Percentiles rank a stretch among this genome's conserved stretches.
These are phyloP conservation scores for Sterna hirundo DNA, from an alignment of 2,113 vertebrate species.

Conservation along the genomic window DNA sequence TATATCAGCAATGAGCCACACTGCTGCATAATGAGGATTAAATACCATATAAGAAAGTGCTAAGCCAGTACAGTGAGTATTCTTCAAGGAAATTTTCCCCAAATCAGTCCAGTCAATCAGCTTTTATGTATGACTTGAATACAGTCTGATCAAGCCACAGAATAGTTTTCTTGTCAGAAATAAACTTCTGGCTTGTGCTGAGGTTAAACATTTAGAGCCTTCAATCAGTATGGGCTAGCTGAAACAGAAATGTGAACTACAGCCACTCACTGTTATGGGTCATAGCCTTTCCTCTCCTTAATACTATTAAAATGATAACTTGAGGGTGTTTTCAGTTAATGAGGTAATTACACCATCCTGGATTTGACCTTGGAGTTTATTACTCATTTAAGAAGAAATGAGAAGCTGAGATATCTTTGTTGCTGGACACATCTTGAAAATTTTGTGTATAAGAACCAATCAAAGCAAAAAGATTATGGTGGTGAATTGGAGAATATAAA, in stretches of 20 bases:
- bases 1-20: neutral
- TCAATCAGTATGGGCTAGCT: neutral
- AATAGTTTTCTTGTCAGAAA: neutral
- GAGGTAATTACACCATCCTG: conserved; percentile 22
- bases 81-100: neutral
- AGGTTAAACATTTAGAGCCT: neutral
- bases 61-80: neutral
- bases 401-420: conserved; percentile 14
- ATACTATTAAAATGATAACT: neutral
- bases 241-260: neutral
- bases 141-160: neutral
- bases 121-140: neutral
- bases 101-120: neutral
- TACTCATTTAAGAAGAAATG: neutral
- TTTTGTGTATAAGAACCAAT: neutral
- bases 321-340: conserved; percentile 10
- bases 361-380: conserved; percentile 45
- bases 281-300: conserved; percentile 5
- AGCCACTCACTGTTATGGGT: neutral
- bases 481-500: neutral
- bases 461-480: conserved; percentile 10
- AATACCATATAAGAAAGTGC: neutral
- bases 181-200: neutral
- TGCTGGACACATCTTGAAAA: conserved; percentile 10
- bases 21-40: neutral